phyloP scores from a whole-genome alignment of 1,140 invertebrate species.

The Zaprionus vittiger region DNA sequence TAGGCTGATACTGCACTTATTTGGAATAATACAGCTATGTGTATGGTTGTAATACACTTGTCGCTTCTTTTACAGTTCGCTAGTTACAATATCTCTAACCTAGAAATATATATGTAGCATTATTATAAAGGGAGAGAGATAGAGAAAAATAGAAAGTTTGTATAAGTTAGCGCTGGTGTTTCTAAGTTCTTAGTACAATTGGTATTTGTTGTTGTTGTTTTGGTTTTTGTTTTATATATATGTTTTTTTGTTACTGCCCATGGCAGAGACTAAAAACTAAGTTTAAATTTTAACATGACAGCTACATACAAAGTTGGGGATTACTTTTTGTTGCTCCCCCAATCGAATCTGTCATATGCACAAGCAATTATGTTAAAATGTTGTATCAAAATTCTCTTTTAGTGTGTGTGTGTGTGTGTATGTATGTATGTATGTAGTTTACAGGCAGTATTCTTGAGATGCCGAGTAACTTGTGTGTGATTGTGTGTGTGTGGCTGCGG shows the following conservation, averaged over 20 bases:
- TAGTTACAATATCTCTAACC: constrained; percentile 81
- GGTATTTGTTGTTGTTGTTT: constrained; percentile 13
- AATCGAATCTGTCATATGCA: constrained; percentile 16
- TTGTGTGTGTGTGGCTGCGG: constrained; percentile 12
- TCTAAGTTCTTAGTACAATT: constrained; percentile 50
- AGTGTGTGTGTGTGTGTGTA: constrained; percentile 22
- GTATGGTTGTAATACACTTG: constrained; percentile 39
- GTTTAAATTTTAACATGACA: constrained; percentile 49
- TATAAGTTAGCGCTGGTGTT: constrained; percentile 70
- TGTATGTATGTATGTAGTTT: constrained; percentile 43
- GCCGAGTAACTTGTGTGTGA: constrained; percentile 32
- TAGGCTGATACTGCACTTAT: constrained; percentile 45
- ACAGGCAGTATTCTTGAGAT: constrained; percentile 42
- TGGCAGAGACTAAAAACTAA: constrained; percentile 60
- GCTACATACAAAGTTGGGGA: constrained; percentile 71
- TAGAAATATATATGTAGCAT: constrained; percentile 75
- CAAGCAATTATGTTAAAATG: constrained; percentile 61
- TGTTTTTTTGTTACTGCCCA: constrained; percentile 28
- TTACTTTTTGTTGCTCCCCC: constrained; percentile 38
- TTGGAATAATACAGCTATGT: constrained; percentile 36
- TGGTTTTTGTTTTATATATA: constrained; percentile 10
- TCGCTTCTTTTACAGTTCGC: constrained; percentile 51
- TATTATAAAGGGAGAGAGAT: constrained; percentile 59
- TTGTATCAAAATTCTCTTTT: constrained; percentile 67
- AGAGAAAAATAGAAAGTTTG: constrained; percentile 79